Percentiles rank a stretch among this genome's conserved stretches.
phyloP scores from a whole-genome alignment of 92 coral and sea anemone genomes.

The Epizoanthus illoricatus region DNA sequence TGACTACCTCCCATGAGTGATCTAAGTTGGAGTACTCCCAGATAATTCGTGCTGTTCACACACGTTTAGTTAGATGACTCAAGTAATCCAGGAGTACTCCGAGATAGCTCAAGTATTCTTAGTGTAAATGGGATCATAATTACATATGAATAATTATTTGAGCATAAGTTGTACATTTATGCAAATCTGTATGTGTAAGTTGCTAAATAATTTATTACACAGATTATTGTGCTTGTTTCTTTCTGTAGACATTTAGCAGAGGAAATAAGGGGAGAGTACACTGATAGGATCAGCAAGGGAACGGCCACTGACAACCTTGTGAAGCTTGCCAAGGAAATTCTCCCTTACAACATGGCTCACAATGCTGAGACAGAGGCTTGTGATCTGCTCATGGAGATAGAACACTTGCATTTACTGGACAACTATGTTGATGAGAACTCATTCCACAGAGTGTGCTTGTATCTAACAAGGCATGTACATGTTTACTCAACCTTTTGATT shows the following conservation, averaged over 20 bases:
- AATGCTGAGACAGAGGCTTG: constrained; percentile 99
- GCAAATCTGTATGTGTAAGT: background rate
- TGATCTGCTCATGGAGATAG: constrained; percentile 96
- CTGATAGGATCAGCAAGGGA: constrained; percentile 63
- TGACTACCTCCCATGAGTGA: too few species aligned
- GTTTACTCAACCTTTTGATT: too few species aligned
- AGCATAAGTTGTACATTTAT: background rate
- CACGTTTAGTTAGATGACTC: too few species aligned
- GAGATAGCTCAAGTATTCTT: too few species aligned
- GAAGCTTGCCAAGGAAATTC: constrained; percentile 75
- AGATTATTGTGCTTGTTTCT: background rate
- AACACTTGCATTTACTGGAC: constrained; percentile 71
- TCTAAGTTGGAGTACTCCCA: too few species aligned
- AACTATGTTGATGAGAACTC: constrained; percentile 76
- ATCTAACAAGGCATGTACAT: constrained; percentile 83
- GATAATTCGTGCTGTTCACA: too few species aligned
- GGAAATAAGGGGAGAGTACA: constrained; percentile 88
- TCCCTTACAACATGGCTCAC: constrained; percentile 92
- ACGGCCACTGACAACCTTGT: constrained; percentile 69
- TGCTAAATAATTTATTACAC: background rate
- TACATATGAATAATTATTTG: too few species aligned
- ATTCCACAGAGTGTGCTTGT: constrained; percentile 92
- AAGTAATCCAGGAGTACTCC: too few species aligned
- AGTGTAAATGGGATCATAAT: too few species aligned
- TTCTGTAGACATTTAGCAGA: constrained; percentile 84